Percentiles rank a stretch among this genome's conserved stretches.
Evolutionary conservation across 2,797 vertebrate genomes (phyloP).

Genomic region (Eidolon dupreanum): DNA sequence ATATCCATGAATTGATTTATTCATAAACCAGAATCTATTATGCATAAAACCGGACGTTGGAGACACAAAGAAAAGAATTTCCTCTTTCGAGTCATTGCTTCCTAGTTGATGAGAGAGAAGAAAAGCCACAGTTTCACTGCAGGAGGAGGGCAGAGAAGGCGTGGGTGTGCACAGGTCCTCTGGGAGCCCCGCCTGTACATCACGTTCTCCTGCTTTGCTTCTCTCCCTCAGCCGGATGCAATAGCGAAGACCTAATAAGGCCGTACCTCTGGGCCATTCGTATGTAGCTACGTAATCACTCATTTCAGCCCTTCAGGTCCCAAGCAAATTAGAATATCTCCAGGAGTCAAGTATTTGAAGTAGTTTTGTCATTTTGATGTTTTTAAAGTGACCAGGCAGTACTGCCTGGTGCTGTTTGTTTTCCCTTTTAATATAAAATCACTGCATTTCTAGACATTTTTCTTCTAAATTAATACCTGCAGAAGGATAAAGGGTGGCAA

Average conservation of each 20-base stretch:
- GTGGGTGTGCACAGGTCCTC: too few relatives aligned
- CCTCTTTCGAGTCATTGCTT: background rate
- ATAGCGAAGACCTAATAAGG: background rate
- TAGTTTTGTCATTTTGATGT: background rate
- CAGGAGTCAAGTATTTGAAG: background rate
- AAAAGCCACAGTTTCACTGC: background rate
- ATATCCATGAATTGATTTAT: background rate
- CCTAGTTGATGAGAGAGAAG: background rate
- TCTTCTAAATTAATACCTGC: background rate
- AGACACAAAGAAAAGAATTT: background rate
- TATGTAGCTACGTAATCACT: background rate
- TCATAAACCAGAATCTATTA: background rate
- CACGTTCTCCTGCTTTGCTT: background rate
- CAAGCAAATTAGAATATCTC: background rate
- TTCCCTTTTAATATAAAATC: background rate
- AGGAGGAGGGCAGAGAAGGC: background rate
- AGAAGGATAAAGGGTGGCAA: background rate
- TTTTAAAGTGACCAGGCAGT: background rate
- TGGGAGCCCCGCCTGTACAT: accelerated
- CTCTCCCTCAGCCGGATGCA: background rate
- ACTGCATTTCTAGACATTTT: background rate
- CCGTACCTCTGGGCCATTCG: background rate
- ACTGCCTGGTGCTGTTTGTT: background rate
- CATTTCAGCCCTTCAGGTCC: background rate
- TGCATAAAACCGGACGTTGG: background rate